Evolutionary conservation across 2,113 vertebrate species (phyloP).

Genomic region (Gambusia affinis): DNA sequence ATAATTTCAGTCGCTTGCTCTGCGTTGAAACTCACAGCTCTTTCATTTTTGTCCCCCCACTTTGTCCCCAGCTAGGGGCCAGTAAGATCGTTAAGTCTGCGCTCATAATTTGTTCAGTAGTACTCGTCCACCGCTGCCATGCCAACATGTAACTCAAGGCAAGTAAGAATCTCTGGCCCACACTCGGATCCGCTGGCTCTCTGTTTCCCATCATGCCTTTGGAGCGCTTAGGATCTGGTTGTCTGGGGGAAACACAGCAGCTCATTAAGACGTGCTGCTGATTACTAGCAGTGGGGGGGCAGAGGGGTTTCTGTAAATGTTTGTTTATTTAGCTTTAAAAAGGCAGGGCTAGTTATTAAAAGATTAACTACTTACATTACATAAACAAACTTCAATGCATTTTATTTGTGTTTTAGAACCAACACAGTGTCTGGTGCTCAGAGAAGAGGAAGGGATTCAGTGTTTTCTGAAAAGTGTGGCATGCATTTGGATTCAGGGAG

Average conservation of each 20-base stretch:
- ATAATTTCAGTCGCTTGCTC: conserved; percentile 75
- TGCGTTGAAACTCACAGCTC: conserved; percentile 82
- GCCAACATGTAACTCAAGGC: conserved; percentile 85
- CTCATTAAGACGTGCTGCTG: conserved; percentile 11
- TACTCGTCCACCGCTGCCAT: conserved; percentile 84
- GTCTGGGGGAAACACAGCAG: conserved; percentile 19
- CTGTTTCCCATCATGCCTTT: conserved; percentile 65
- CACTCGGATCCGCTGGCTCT: conserved; percentile 76
- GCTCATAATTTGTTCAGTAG: conserved; percentile 85
- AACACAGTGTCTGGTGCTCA: neutral
- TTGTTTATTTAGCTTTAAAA: too few species aligned
- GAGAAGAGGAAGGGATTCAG: too few species aligned
- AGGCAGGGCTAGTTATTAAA: too few species aligned
- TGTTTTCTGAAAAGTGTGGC: neutral
- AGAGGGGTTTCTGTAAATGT: neutral
- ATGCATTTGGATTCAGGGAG: neutral
- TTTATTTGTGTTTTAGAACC: too few species aligned
- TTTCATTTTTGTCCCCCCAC: conserved; percentile 85
- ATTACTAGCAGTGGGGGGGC: neutral
- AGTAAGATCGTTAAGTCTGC: conserved; percentile 85
- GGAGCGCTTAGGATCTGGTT: conserved; percentile 63
- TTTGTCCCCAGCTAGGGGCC: conserved; percentile 86
- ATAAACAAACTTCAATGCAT: too few species aligned
- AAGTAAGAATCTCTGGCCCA: conserved; percentile 83
- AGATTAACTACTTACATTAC: too few species aligned